Base-by-base conservation (phyloP, 2,797 vertebrate genomes). In the Erethizon dorsatum region DNA sequence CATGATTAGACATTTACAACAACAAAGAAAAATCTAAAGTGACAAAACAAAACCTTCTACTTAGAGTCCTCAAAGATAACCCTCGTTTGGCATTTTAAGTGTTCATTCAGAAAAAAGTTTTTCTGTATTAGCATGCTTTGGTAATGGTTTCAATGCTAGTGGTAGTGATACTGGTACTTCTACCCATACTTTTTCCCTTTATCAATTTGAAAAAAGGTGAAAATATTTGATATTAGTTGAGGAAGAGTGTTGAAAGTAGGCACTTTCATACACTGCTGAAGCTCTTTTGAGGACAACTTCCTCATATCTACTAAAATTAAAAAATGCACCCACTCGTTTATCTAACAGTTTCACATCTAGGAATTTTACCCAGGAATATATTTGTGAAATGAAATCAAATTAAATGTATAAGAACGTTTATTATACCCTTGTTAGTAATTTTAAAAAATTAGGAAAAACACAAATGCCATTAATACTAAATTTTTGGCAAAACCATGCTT, bases 321-420 rank as follows among this genome's bases (percentile, higher is more conserved):
- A 88, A 47, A 52, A 45, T 52, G 47, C 3, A 77, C 59, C 47
- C 17, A 54, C 24, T 52, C 4, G n/a, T 89, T 91, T 80, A 65
- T 67, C 5, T 31, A 77, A 31, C 26, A 92, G 18, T 88, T 87
- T 83, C 5, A 65, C 12, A 96, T 59, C 33, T 94, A 87, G 78
- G 24, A 86, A 83, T 90, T 83, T 90, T 88, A 73, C 17, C 5
- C 50, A 71, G 47, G 12, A 33, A 47, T 31, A 26, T 90, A 78
- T 78, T 85, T 90, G 47, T 94, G 85, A 93, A 79, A 65, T 90
- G 79, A 52, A 8, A 50, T 69, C 11, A 90, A 90, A 71, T 90
- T 83, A 88, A 63, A 63, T 78, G 22, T 93, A 65, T 6, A 87
- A 28, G 24, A 87, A 75, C 90, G 3, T 89, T 94, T 90, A 31